Conservation (phyloP, 2,888 invertebrate genomes). For the Ectropis crepuscularia region DNA sequence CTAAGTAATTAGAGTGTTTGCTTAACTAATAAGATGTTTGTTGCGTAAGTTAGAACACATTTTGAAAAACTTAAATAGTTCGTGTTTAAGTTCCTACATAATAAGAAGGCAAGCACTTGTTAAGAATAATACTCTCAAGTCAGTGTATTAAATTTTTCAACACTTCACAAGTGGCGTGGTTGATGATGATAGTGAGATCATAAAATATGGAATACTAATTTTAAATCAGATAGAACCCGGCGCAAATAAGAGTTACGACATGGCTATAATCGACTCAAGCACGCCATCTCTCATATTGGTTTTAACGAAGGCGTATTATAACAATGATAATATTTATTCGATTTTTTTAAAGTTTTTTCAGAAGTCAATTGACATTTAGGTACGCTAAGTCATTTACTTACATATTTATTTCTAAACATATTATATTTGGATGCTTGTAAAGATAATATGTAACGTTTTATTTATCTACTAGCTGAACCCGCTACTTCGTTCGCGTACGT, state of each 20-base stretch:
- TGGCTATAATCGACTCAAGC: conserved; percentile 54
- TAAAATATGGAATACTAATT: conserved; percentile 56
- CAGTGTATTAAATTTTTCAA: conserved; percentile 44
- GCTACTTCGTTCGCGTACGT: too few relatives aligned
- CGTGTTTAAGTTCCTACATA: conserved; percentile 28
- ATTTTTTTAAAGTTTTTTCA: conserved; percentile 13
- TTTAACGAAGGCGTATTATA: conserved; percentile 49
- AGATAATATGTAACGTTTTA: background rate
- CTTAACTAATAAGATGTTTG: conserved; percentile 1
- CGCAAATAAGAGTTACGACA: conserved; percentile 56
- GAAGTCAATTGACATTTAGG: conserved; percentile 21
- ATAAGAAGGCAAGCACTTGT: conserved; percentile 37
- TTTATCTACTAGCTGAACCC: too few relatives aligned
- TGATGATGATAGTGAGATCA: conserved; percentile 44
- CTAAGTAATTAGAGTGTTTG: conserved; percentile 4
- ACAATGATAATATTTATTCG: conserved; percentile 41
- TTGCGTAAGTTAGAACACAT: conserved; percentile 9
- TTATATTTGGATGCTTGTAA: background rate
- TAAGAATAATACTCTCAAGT: conserved; percentile 37
- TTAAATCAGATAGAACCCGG: conserved; percentile 56
- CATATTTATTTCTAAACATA: background rate
- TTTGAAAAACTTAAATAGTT: conserved; percentile 26
- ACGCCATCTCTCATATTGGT: conserved; percentile 55
- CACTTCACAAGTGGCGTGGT: conserved; percentile 46
- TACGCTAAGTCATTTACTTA: background rate